Conservation (phyloP, 1,140 invertebrate genomes). For the Bicyclus anynana region DNA sequence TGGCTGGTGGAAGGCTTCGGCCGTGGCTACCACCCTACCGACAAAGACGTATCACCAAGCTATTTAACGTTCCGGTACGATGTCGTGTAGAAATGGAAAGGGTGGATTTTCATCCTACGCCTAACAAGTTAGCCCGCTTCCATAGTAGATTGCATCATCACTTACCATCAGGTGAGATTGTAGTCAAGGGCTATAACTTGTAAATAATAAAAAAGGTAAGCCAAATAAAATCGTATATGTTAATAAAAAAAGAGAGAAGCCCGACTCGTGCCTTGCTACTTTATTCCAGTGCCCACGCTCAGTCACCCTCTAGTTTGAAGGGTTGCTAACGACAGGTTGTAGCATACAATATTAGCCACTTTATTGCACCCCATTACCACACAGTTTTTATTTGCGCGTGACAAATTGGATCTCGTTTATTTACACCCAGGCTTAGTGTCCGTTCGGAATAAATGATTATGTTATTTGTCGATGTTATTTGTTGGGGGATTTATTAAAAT, state of each 20-base stretch:
- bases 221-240: no score
- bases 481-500: neutral
- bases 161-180: no score
- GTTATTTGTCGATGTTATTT: conserved; percentile 8
- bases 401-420: conserved; percentile 24
- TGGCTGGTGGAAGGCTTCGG: no score
- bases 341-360: conserved; percentile 16
- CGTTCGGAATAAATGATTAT: conserved; percentile 16
- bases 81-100: no score
- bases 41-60: no score
- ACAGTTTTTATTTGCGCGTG: conserved; percentile 24
- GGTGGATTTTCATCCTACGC: no score
- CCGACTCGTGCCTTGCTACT: neutral
- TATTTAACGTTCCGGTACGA: no score
- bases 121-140: no score
- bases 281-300: conserved; percentile 8
- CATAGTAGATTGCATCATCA: no score
- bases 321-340: conserved; percentile 26
- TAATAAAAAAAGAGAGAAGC: neutral
- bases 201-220: no score
- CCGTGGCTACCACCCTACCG: no score
- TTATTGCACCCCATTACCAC: conserved; percentile 24
- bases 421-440: conserved; percentile 2
- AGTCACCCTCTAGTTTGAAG: conserved; percentile 10
- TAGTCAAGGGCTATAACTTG: no score